Conservation (phyloP, 1,140 invertebrate species). For the Caenorhabditis elegans region DNA sequence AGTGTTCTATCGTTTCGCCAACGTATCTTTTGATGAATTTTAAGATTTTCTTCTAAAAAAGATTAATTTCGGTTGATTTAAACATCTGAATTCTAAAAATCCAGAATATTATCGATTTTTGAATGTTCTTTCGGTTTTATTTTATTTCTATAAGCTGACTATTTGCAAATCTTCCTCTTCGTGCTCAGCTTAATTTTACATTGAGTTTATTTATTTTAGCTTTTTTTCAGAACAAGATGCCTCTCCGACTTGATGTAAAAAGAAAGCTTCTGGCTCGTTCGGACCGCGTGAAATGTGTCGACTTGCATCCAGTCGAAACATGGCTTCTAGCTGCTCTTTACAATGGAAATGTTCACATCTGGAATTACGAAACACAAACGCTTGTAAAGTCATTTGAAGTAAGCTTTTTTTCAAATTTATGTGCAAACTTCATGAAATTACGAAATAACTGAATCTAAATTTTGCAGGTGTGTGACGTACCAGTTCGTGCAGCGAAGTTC, state of each 20-base stretch:
- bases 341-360: slow-evolving; percentile 97
- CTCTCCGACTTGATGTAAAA: slow-evolving; percentile 93
- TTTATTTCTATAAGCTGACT: too few relatives aligned
- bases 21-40: not conserved
- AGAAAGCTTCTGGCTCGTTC: slow-evolving; percentile 92
- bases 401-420: slow-evolving; percentile 1
- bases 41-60: too few relatives aligned
- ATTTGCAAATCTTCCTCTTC: too few relatives aligned
- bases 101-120: not conserved
- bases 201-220: too few relatives aligned
- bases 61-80: too few relatives aligned
- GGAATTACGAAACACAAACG: slow-evolving; percentile 86
- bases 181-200: too few relatives aligned
- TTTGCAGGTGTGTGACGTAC: slow-evolving; percentile 80
- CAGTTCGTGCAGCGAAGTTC: slow-evolving; percentile 91
- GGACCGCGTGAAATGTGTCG: slow-evolving; percentile 95
- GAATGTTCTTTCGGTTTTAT: not conserved
- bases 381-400: slow-evolving; percentile 89
- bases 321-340: slow-evolving; percentile 98
- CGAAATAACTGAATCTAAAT: not conserved
- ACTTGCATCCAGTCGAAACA: slow-evolving; percentile 92
- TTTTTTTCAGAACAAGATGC: slow-evolving; percentile 69
- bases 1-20: not conserved
- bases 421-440: too few relatives aligned
- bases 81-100: too few relatives aligned